Base-by-base conservation (phyloP, 2,113 vertebrate species). In the Protobothrops mucrosquamatus region DNA sequence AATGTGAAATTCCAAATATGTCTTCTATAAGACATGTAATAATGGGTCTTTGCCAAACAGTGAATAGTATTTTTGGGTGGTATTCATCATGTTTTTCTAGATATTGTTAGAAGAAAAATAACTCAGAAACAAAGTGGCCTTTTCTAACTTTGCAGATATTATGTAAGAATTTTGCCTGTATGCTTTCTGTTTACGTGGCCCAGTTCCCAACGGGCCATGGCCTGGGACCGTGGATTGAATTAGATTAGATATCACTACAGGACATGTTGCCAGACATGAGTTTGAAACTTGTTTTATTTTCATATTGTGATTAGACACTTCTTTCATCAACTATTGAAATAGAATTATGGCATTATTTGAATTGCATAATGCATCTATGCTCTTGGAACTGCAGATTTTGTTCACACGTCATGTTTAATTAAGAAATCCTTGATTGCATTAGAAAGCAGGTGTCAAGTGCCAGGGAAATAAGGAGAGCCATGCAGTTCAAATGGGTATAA, bases 1-100 rank as follows among this genome's bases (percentile, higher is more conserved):
- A 92, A 92, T 92, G 51, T 88, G 91, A 81, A 88, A 92, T 85
- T 43, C 26, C 6, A 51, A 85, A 89, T 59, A 15, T 39, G 20
- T 85, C 39, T 85, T 89, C 54, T 43, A 56, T 48, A 57, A 57
- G 52, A 89, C 52, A 85, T 89, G 24, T 92, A 90, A 93, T 90
- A 90, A 86, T 29, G 15, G 54, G 55, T 85, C 46, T 54, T 93
- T 52, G 29, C 74, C 34, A 81, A 85, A 85, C 52, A 52, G 20
- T 34, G 56, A 54, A 59, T 15, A 61, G 46, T 10, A 86, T 86
- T 93, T 86, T 89, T 0, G 69, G 22, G n/a, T 39, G 22, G 55
- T 29, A 56, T 61, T 93, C 22, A 61, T 48, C 10, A 55, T 39
- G n/a, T 86, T 85, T 52, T 56, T 57, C 74, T 61, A 9, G 26